phyloP scores from a whole-genome alignment of 2,888 invertebrate species.

The Escarpia spicata region DNA sequence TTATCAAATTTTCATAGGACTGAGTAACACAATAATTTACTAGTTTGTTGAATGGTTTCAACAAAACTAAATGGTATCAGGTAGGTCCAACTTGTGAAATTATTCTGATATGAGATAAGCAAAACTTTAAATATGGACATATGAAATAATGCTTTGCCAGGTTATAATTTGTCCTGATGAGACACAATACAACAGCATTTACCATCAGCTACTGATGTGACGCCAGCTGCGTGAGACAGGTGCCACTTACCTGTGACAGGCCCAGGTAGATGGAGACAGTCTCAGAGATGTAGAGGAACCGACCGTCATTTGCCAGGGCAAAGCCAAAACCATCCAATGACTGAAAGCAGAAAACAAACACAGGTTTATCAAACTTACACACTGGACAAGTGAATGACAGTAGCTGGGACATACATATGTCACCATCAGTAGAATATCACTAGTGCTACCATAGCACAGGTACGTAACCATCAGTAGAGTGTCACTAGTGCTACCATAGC shows the following conservation, averaged over 20 bases:
- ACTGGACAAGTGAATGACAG: neutral
- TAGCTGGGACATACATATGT: neutral
- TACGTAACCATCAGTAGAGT: too few relatives aligned
- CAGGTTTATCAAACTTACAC: neutral
- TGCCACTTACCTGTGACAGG: constrained; percentile 87
- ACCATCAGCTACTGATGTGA: neutral
- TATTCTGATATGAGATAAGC: too few relatives aligned
- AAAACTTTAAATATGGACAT: neutral
- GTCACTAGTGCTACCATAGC: too few relatives aligned
- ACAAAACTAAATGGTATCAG: too few relatives aligned
- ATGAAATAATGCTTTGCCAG: too few relatives aligned
- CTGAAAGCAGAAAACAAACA: constrained; percentile 63
- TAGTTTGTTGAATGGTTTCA: too few relatives aligned
- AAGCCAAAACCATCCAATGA: constrained; percentile 97
- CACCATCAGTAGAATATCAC: too few relatives aligned
- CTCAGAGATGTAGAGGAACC: constrained; percentile 99
- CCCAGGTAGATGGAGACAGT: constrained; percentile 99
- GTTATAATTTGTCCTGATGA: too few relatives aligned
- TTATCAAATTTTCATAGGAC: too few relatives aligned
- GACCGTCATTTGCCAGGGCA: constrained; percentile 92
- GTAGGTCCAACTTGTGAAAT: too few relatives aligned
- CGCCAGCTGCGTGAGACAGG: neutral
- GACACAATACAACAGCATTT: neutral
- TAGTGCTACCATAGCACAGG: too few relatives aligned
- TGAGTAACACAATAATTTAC: too few relatives aligned